Conservation (phyloP, 2,888 invertebrate genomes). For the Myathropa florea region DNA sequence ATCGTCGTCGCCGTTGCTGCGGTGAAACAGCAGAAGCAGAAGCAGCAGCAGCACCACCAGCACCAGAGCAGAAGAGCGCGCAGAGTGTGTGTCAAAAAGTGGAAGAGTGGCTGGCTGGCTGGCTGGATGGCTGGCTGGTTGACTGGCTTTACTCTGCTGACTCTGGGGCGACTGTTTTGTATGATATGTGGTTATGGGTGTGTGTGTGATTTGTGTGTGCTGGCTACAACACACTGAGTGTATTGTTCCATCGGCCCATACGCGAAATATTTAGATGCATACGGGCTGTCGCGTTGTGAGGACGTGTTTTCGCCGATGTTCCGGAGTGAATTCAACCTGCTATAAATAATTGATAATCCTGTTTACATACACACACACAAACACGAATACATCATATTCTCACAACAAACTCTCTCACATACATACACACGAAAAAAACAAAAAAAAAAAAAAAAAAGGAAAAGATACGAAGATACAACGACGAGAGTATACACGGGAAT, state of each 20-base stretch:
- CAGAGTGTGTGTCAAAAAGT: conserved; percentile 47
- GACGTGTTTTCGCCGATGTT: conserved; percentile 77
- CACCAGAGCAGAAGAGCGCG: conserved; percentile 54
- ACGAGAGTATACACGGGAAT: conserved; percentile 25
- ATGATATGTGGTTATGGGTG: conserved; percentile 58
- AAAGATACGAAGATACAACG: conserved; percentile 2
- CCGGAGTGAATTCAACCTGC: conserved; percentile 71
- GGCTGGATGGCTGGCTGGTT: not conserved
- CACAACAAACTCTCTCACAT: conserved; percentile 16
- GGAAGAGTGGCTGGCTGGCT: conserved; percentile 64
- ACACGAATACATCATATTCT: conserved; percentile 7
- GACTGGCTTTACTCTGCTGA: conserved; percentile 3
- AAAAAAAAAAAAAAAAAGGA: conserved; percentile 5
- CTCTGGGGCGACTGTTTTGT: conserved; percentile 57
- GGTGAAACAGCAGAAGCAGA: not conserved
- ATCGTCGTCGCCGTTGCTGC: conserved; percentile 48
- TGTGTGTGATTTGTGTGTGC: conserved; percentile 28
- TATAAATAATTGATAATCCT: conserved; percentile 71
- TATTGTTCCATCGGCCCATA: conserved; percentile 76
- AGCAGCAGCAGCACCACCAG: conserved; percentile 8
- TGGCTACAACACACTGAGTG: conserved; percentile 61
- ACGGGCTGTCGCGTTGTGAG: conserved; percentile 81
- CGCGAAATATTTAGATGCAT: conserved; percentile 81
- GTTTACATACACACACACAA: conserved; percentile 66
- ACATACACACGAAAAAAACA: not conserved